Evolutionary conservation across 2,888 invertebrate species (phyloP), one percentile per base, ranked within the genome.

Genomic region (Noctua pronuba): DNA sequence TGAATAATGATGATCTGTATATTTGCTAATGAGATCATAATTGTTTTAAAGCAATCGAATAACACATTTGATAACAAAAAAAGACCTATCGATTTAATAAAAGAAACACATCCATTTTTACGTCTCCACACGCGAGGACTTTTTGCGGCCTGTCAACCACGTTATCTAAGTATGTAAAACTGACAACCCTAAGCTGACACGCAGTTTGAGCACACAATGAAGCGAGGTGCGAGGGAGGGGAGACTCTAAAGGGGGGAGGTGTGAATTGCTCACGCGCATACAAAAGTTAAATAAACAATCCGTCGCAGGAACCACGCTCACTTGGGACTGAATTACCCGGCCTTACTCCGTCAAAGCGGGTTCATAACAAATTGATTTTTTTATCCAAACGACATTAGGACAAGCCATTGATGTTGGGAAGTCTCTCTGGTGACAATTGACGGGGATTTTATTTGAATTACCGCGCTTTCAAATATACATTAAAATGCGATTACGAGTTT

Each of bases 251-350:
- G 81, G 80, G 84, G 87, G 85, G 89, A 93, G 90, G 94, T 94
- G 95, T 94, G 91, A 95, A 94, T 91, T 92, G 92, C 89, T 91
- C 92, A 86, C 92, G 90, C 93, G 90, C 88, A 89, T 78, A 91
- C 91, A 92, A 92, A 91, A 92, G 90, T 89, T 88, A 89, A 91
- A 91, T 79, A 79, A 79, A 92, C 91, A 91, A 88, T 89, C 91
- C 88, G 80, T 81, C 76, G 86, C 95, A 94, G 96, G 96, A 96
- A 94, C 82, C 90, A 95, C 94, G 96, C 92, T 94, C 94, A 93
- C 94, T 95, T 95, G 93, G 86, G 86, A 90, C 90, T 89, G 91
- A 94, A 95, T 95, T 94, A 90, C 89, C 91, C 88, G 88, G 86
- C 90, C 90, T 92, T 90, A 91, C 88, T 84, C 74, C 73, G 78